A percentile compares a stretch with the other conserved stretches of the same genome.
Evolutionary conservation across 2,113 vertebrate species (phyloP).

Genomic region (Nothoprocta pentlandii): DNA sequence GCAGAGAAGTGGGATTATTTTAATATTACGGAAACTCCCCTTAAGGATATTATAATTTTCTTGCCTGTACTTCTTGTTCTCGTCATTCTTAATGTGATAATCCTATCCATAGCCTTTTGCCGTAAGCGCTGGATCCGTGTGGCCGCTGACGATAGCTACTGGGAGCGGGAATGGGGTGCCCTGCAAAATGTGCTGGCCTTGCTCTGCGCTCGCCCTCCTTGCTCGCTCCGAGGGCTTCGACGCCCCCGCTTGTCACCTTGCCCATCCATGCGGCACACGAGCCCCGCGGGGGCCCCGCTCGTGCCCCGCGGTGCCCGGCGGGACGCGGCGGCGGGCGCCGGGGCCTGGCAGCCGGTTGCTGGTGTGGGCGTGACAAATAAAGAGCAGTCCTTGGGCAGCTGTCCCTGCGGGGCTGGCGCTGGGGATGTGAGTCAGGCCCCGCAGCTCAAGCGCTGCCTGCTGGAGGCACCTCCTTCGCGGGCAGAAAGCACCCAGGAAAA

Average conservation of each 20-base stretch:
- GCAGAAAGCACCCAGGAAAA: fast-evolving
- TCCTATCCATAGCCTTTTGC: neutral
- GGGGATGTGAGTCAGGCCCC: slow-evolving; percentile 51
- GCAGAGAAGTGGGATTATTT: slow-evolving; percentile 36
- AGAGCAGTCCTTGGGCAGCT: slow-evolving; percentile 70
- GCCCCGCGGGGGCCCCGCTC: neutral
- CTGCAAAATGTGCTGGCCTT: neutral
- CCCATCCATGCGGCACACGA: neutral
- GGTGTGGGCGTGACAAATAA: slow-evolving; percentile 66
- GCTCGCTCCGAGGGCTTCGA: neutral
- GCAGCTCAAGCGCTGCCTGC: neutral
- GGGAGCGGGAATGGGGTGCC: neutral
- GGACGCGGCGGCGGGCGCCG: neutral
- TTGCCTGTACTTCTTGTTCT: slow-evolving; percentile 48
- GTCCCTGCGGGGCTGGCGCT: slow-evolving; percentile 21
- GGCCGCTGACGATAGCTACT: neutral
- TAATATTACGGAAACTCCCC: slow-evolving; percentile 41
- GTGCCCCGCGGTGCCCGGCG: too few species aligned
- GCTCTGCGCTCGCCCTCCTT: neutral
- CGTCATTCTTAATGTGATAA: neutral
- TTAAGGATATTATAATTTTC: slow-evolving; percentile 56
- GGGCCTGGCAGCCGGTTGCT: slow-evolving; percentile 49
- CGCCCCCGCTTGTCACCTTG: neutral
- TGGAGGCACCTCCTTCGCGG: fast-evolving
- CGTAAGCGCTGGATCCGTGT: neutral